phyloP scores from a whole-genome alignment of 2,888 invertebrate genomes.

The Entomobrya multifasciata region DNA sequence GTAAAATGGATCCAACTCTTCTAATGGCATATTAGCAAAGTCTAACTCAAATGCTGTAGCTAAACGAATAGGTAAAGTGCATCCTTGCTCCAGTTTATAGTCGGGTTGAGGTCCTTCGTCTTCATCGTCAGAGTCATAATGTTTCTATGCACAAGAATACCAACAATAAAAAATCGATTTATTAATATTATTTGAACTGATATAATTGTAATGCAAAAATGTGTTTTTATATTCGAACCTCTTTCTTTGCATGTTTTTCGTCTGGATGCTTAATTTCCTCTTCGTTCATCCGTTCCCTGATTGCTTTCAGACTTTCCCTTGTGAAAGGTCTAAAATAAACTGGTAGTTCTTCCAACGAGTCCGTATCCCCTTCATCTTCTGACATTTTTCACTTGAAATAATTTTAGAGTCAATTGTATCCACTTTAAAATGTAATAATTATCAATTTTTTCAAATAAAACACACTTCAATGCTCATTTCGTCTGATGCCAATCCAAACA shows the following conservation, averaged over 20 bases:
- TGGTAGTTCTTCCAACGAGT: conserved; percentile 89
- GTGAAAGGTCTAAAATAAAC: conserved; percentile 98
- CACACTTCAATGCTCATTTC: too few species aligned
- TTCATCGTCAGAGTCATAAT: conserved; percentile 98
- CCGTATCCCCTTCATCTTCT: too few species aligned
- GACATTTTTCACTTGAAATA: too few species aligned
- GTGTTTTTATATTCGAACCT: background rate
- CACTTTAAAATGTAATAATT: too few species aligned
- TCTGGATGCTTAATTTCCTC: conserved; percentile 96
- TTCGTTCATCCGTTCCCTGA: conserved; percentile 97
- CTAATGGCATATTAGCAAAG: conserved; percentile 93
- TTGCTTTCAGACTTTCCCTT: conserved; percentile 96
- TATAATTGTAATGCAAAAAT: too few species aligned
- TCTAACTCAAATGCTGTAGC: conserved; percentile 95
- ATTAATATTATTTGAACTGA: too few species aligned
- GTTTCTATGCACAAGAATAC: conserved; percentile 81
- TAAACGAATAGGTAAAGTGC: conserved; percentile 94
- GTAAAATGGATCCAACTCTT: conserved; percentile 98
- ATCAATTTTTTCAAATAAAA: too few species aligned
- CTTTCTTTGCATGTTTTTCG: conserved; percentile 97
- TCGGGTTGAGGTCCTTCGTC: conserved; percentile 98
- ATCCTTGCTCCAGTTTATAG: conserved; percentile 97
- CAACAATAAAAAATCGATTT: too few species aligned
- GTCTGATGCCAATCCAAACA: too few species aligned
- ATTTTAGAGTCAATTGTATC: too few species aligned